phyloP scores from a whole-genome alignment of 1,140 invertebrate species.

The Ctenoplectra terminalis region DNA sequence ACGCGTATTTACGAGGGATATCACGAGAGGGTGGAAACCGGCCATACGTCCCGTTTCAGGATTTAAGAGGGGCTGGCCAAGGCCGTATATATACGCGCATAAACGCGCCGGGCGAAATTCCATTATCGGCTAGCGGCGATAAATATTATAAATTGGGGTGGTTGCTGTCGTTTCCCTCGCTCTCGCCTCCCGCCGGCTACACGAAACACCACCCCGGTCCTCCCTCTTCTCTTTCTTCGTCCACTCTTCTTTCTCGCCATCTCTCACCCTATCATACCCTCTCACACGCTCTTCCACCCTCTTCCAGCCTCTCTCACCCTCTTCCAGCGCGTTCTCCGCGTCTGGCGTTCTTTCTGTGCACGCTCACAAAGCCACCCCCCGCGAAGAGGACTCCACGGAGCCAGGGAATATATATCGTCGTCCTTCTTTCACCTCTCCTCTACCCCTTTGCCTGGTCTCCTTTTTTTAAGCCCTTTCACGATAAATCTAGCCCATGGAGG shows the following conservation, averaged over 20 bases:
- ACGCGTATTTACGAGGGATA: conserved; percentile 64
- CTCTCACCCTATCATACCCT: no score
- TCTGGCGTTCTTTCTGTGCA: conserved; percentile 17
- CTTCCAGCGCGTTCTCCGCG: not conserved
- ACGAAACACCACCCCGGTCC: conserved; percentile 44
- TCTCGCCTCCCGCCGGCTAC: conserved; percentile 22
- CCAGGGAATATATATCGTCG: conserved; percentile 56
- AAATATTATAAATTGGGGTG: conserved; percentile 81
- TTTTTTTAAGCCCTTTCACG: conserved; percentile 67
- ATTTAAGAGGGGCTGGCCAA: conserved; percentile 59
- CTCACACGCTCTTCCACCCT: conserved; percentile 23
- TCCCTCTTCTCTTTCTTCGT: conserved; percentile 42
- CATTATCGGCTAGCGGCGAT: conserved; percentile 78
- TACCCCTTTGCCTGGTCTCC: not conserved
- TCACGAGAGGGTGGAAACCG: conserved; percentile 45
- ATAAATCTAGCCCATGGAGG: conserved; percentile 71
- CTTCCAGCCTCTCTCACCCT: conserved; percentile 9
- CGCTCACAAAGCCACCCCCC: conserved; percentile 41
- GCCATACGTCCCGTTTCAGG: conserved; percentile 61
- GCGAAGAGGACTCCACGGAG: conserved; percentile 48
- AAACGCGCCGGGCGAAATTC: conserved; percentile 73
- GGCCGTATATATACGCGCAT: conserved; percentile 33
- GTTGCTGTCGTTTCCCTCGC: conserved; percentile 40
- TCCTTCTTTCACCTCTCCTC: conserved; percentile 60
- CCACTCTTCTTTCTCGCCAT: conserved; percentile 25